These are phyloP conservation scores for Ptychadena robeensis DNA, from an alignment of 2,797 vertebrate genomes.

Conservation along the genomic window DNA sequence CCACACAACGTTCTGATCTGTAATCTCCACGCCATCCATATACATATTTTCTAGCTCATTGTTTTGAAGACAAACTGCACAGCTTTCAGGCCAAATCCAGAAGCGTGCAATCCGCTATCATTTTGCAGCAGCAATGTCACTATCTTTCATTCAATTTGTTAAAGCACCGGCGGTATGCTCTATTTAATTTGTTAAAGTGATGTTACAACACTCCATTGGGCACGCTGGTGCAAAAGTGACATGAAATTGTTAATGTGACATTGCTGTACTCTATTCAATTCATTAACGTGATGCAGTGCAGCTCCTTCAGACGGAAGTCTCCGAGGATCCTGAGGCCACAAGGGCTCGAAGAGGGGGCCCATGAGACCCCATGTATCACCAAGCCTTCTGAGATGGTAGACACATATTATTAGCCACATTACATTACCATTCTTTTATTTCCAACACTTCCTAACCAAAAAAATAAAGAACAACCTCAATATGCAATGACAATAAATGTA, in stretches of 20 bases:
- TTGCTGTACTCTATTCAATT: conserved; percentile 45
- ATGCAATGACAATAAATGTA: too few species aligned
- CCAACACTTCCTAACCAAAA: too few species aligned
- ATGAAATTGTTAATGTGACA: conserved; percentile 60
- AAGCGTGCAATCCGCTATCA: not conserved
- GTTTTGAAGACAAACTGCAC: not conserved
- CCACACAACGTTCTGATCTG: not conserved
- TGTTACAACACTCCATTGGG: conserved; percentile 47
- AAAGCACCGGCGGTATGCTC: conserved; percentile 51
- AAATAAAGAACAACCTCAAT: too few species aligned
- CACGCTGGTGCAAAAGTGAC: conserved; percentile 56
- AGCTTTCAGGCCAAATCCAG: conserved; percentile 2
- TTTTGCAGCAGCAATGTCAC: conserved; percentile 46
- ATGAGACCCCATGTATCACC: too few species aligned
- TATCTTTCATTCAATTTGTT: conserved; percentile 55
- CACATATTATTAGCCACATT: too few species aligned
- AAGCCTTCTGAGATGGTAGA: too few species aligned
- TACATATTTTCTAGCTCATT: conserved; percentile 32
- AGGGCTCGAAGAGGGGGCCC: too few species aligned
- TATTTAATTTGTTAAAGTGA: conserved; percentile 60
- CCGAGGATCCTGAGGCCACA: not conserved
- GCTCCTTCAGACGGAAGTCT: not conserved
- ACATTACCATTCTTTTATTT: too few species aligned
- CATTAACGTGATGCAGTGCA: conserved; percentile 31
- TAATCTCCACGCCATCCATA: conserved; percentile 3